Evolutionary conservation across 2,888 invertebrate species (phyloP), one percentile per base, ranked within the genome.

Genomic region (Diarsia dahlii): DNA sequence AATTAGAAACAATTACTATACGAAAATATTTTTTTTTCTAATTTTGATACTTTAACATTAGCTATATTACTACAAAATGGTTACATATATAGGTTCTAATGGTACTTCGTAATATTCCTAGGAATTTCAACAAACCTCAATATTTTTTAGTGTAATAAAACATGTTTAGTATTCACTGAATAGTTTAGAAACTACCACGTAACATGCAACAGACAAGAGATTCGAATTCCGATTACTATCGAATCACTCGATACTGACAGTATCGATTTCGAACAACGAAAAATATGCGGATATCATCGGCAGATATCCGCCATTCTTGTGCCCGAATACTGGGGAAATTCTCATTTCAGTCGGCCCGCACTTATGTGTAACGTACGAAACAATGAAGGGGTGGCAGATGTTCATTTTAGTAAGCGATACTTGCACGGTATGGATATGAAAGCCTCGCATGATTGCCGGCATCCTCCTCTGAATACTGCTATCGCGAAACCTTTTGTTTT

Each of bases 401-500:
- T 93, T 93, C 93, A 91, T 92, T 93, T 90, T 88, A 89, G 92
- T 93, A 93, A 93, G 91, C 93, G 93, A 92, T 92, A 91, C 89
- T 86, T 88, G 88, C 76, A 62, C 74, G 68, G 81, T 78, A 78
- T 87, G 85, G 89, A 92, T 91, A 88, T 85, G 85, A 81, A 83
- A 84, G 91, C 91, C 88, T 87, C 91, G 89, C 89, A 89, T 92
- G 92, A 92, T 93, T 92, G 92, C 92, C 86, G 88, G 89, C 90
- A 91, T 90, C 91, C 91, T 91, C 91, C 90, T 67, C 83, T 79
- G 84, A 86, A 87, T 88, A 87, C 85, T 64, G 65, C 78, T 71
- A 78, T 81, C 88, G 89, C 87, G 84, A 82, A 91, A 89, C 89
- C 91, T 92, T 92, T 93, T 82, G 92, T 93, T 93, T 91, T 84